A percentile compares a stretch with the other conserved stretches of the same genome.
These are phyloP conservation scores for Lineus longissimus DNA, from an alignment of 1,140 invertebrate species.

Conservation along the genomic window DNA sequence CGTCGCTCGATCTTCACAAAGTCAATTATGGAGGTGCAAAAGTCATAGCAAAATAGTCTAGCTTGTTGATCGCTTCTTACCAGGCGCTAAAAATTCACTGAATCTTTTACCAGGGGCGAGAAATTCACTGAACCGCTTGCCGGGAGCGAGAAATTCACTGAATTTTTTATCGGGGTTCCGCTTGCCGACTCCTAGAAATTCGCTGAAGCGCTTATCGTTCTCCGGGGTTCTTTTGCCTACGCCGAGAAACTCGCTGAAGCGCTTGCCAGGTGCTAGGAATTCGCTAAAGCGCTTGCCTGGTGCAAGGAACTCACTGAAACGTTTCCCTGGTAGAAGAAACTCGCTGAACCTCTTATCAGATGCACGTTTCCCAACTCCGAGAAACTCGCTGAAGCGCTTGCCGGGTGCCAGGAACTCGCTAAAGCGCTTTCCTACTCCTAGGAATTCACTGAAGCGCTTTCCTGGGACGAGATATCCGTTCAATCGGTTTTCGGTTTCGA, in stretches of 20 bases:
- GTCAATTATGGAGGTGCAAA: no score
- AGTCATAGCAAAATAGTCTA: no score
- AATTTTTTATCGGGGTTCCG: conserved; percentile 17
- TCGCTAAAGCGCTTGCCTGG: conserved; percentile 19
- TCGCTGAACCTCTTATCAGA: conserved; percentile 32
- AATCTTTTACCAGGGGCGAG: no score
- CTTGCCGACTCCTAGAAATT: conserved; percentile 13
- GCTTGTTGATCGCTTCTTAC: no score
- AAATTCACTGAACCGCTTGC: no score
- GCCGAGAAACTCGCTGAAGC: conserved; percentile 30
- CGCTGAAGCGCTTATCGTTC: conserved; percentile 20
- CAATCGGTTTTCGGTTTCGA: conserved; percentile 14
- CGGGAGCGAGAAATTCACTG: conserved; percentile 12
- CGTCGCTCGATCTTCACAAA: no score
- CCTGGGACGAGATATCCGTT: conserved; percentile 28
- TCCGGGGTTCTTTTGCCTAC: conserved; percentile 27
- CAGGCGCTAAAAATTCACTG: no score
- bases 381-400: conserved; percentile 23
- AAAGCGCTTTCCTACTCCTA: conserved; percentile 32
- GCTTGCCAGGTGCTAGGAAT: conserved; percentile 23
- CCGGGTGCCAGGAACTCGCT: conserved; percentile 32
- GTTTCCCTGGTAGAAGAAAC: conserved; percentile 29
- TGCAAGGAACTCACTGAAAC: conserved; percentile 19
- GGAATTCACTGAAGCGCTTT: conserved; percentile 35
- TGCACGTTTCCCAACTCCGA: conserved; percentile 23